These are phyloP conservation scores for Bhutanitis thaidina DNA, from an alignment of 2,888 invertebrate species.

Conservation along the genomic window DNA sequence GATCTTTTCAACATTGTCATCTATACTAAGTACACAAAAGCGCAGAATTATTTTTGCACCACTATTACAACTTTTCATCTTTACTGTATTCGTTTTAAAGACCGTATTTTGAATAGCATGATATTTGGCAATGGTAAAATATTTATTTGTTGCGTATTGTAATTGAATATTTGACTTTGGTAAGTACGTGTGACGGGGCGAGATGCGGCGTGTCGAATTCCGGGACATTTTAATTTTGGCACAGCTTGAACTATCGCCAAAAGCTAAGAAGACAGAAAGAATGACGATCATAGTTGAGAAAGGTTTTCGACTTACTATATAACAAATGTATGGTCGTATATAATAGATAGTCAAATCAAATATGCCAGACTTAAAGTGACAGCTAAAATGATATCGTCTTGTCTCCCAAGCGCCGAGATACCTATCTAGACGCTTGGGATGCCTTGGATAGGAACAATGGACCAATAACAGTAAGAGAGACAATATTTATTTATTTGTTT, in stretches of 20 bases:
- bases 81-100: constrained; percentile 22
- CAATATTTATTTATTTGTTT: too few species aligned
- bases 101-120: constrained; percentile 18
- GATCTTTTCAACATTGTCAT: constrained; percentile 74
- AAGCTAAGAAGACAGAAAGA: not conserved
- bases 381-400: too few species aligned
- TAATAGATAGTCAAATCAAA: too few species aligned
- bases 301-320: not conserved
- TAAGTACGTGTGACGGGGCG: constrained; percentile 73
- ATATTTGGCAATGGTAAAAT: constrained; percentile 4
- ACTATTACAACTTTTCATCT: not conserved
- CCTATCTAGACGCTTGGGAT: too few species aligned
- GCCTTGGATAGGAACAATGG: too few species aligned
- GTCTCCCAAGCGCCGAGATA: too few species aligned
- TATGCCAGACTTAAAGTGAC: too few species aligned
- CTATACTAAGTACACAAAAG: constrained; percentile 65
- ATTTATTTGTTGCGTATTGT: constrained; percentile 37
- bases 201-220: constrained; percentile 49
- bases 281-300: not conserved
- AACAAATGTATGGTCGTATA: too few species aligned
- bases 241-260: constrained; percentile 41
- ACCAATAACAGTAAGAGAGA: too few species aligned
- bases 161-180: constrained; percentile 76
- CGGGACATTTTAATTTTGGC: constrained; percentile 47
- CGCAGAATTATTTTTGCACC: constrained; percentile 23